Percentiles rank a stretch among this genome's conserved stretches.
phyloP scores from a whole-genome alignment of 1,140 invertebrate species.

The Zaprionus africanus region DNA sequence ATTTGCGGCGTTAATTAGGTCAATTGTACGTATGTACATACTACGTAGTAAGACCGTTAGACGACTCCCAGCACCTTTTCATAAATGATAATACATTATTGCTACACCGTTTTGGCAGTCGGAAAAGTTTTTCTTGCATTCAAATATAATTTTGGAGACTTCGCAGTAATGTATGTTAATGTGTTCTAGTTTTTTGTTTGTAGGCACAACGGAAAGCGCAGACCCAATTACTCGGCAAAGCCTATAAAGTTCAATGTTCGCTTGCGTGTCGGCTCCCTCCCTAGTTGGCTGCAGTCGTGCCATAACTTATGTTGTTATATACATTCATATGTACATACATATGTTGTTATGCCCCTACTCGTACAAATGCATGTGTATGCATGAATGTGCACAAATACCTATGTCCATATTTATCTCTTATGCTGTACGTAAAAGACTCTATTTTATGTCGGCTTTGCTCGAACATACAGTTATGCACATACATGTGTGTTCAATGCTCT shows the following conservation, averaged over 20 bases:
- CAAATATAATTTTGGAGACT: conserved; percentile 13
- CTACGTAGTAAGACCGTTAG: not conserved
- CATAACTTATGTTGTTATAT: conserved; percentile 16
- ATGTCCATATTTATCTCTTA: conserved; percentile 4
- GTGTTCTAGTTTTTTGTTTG: conserved; percentile 4
- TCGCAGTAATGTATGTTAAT: conserved; percentile 5
- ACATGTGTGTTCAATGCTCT: not conserved
- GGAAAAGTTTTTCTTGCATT: conserved; percentile 20
- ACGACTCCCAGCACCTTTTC: not conserved
- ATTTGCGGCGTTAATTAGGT: conserved; percentile 20
- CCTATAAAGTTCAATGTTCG: conserved; percentile 37
- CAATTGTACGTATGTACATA: not conserved
- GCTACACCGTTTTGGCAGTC: not conserved
- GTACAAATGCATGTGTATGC: conserved; percentile 9
- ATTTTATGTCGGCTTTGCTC: not conserved
- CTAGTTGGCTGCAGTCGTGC: conserved; percentile 18
- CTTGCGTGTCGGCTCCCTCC: conserved; percentile 28
- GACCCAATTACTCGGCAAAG: conserved; percentile 16
- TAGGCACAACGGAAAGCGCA: conserved; percentile 2
- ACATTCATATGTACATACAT: not conserved
- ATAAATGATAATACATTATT: conserved; percentile 17
- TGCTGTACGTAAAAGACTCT: conserved; percentile 5
- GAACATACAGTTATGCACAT: not conserved
- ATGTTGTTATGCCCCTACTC: conserved; percentile 1
- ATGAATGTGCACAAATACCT: conserved; percentile 10